These are phyloP conservation scores for Pampus argenteus DNA, from an alignment of 2,797 vertebrate species.

Conservation along the genomic window DNA sequence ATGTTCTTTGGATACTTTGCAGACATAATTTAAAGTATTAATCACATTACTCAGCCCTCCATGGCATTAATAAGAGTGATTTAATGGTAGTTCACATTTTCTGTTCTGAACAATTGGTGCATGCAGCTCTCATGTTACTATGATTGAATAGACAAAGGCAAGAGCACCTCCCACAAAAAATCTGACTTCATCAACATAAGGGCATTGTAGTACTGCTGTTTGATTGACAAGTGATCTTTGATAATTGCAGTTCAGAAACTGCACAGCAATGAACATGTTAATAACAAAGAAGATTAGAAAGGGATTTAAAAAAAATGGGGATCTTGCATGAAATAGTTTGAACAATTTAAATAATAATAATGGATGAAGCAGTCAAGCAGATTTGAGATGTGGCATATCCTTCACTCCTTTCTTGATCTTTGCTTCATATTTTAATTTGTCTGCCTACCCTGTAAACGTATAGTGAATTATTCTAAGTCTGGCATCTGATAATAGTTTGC, in stretches of 20 bases:
- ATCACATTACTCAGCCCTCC: background rate
- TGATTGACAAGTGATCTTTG: slow-evolving; percentile 8
- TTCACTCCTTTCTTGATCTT: background rate
- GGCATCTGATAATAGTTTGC: no score
- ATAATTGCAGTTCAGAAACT: slow-evolving; percentile 22
- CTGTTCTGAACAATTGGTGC: background rate
- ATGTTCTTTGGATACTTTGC: background rate
- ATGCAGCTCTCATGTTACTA: slow-evolving; percentile 15
- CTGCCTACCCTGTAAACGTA: no score
- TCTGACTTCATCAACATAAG: background rate
- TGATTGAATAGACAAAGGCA: slow-evolving; percentile 22
- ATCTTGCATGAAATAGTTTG: background rate
- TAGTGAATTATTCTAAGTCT: no score
- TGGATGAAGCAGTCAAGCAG: slow-evolving; percentile 4
- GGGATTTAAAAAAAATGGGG: background rate
- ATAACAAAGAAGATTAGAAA: slow-evolving; percentile 5
- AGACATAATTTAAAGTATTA: slow-evolving; percentile 6
- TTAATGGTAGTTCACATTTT: slow-evolving; percentile 19
- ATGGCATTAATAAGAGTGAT: background rate
- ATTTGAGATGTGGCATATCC: background rate
- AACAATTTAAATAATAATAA: slow-evolving; percentile 4
- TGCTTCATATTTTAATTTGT: no score
- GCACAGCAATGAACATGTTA: slow-evolving; percentile 1
- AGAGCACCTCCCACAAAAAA: background rate
- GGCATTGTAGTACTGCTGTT: slow-evolving; percentile 9